Percentiles rank a stretch among this genome's conserved stretches.
phyloP scores from a whole-genome alignment of 2,888 invertebrate genomes.

The Portevinia maculata region DNA sequence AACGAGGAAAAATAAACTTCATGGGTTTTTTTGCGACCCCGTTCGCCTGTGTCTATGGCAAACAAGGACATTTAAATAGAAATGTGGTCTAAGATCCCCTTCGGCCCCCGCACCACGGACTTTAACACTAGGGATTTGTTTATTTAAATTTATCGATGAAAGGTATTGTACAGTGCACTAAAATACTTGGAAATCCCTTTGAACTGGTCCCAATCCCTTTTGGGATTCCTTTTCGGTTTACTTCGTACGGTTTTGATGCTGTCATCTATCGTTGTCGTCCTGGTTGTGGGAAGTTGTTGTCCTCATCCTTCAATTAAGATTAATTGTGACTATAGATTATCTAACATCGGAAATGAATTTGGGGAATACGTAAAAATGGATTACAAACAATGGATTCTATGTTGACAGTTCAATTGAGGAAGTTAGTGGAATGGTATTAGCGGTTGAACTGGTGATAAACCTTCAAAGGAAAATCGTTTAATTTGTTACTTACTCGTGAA shows the following conservation, averaged over 20 bases:
- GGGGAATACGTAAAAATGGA: conserved; percentile 54
- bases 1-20: conserved; percentile 46
- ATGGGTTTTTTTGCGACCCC: conserved; percentile 14
- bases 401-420: background rate
- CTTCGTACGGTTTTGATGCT: conserved; percentile 47
- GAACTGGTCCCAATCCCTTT: conserved; percentile 54
- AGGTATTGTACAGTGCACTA: conserved; percentile 29
- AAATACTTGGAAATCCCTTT: conserved; percentile 47
- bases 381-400: conserved; percentile 4
- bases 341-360: conserved; percentile 71
- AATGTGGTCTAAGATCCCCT: conserved; percentile 51
- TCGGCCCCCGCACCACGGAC: background rate
- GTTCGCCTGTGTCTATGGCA: conserved; percentile 31
- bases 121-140: conserved; percentile 38
- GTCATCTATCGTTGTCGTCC: conserved; percentile 44
- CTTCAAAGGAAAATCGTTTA: conserved; percentile 42
- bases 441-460: conserved; percentile 39
- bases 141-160: conserved; percentile 71
- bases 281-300: conserved; percentile 16
- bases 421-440: background rate
- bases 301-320: conserved; percentile 68
- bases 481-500: conserved; percentile 67
- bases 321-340: conserved; percentile 73
- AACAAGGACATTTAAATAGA: conserved; percentile 60
- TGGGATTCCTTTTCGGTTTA: conserved; percentile 48